These are phyloP conservation scores for Belgica antarctica DNA, from an alignment of 2,888 invertebrate species.

Conservation along the genomic window DNA sequence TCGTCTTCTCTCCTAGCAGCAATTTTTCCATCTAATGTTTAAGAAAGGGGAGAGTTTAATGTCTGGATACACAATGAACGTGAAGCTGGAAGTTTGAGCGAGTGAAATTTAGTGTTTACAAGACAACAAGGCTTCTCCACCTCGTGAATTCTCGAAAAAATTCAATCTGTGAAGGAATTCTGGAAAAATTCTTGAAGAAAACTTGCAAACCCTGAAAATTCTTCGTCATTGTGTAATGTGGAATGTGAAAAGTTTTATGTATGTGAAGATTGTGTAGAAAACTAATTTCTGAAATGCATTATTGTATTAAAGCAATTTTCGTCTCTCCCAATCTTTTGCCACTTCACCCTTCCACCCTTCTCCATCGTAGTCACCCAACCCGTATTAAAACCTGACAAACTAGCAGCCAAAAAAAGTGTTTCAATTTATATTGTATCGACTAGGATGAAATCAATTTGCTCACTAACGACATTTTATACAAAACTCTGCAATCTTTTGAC, in stretches of 20 bases:
- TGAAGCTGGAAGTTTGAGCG: too few relatives aligned
- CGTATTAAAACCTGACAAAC: not conserved
- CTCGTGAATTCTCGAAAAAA: too few relatives aligned
- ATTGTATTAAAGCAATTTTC: constrained; percentile 38
- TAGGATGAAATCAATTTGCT: constrained; percentile 39
- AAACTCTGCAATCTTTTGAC: not conserved
- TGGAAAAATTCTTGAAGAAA: too few relatives aligned
- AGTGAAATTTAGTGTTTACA: too few relatives aligned
- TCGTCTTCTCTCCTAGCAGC: constrained; percentile 3
- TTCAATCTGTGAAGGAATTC: too few relatives aligned
- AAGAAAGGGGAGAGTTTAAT: not conserved
- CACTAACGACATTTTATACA: constrained; percentile 22
- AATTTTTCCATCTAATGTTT: constrained; percentile 18
- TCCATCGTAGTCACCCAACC: not conserved
- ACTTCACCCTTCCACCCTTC: not conserved
- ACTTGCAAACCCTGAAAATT: not conserved
- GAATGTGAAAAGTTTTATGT: constrained; percentile 33
- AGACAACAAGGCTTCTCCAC: too few relatives aligned
- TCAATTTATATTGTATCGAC: constrained; percentile 12
- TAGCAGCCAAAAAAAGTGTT: constrained; percentile 12
- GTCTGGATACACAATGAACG: too few relatives aligned
- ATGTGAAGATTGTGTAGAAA: constrained; percentile 32
- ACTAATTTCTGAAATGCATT: constrained; percentile 39
- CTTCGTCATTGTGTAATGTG: constrained; percentile 33
- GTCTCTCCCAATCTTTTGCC: not conserved